Evolutionary conservation across 2,888 invertebrate species (phyloP), one percentile per base, ranked within the genome.

Genomic region (Scaptomyza flava): DNA sequence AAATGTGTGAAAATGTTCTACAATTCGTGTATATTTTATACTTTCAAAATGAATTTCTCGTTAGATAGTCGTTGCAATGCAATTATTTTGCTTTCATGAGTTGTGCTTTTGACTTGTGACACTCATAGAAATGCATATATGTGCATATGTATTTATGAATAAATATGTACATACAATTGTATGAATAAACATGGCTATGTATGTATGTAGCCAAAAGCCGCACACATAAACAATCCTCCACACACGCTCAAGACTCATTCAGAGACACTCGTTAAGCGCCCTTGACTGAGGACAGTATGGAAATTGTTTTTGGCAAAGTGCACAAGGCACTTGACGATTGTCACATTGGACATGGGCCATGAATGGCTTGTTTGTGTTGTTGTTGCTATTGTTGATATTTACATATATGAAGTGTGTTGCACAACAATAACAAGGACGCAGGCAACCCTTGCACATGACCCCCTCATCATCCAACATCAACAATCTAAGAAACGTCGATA

Each of bases 251-350:
- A 41, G 57, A 46, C 69, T 59, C 68, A 67, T 71, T 66, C 70
- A 83, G 70, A 81, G 68, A 72, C 79, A 69, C 79, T 62, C 58
- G 48, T 74, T 68, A 63, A 82, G 87, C 81, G 87, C 48, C 82
- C 85, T 82, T 84, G 87, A 84, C 69, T 73, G 82, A 63, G 65
- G 58, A 42, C 51, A 58, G 59, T 45, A 60, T 63, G 68, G 50
- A 81, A 87, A 82, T 87, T 81, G 87, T 87, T 87, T 82, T 87
- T 82, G 87, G 85, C 82, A 82, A 82, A 82, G 82, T 82, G 82
- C 85, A 82, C 82, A 87, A 82, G 84, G 85, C 87, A 81, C 82
- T 87, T 82, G 82, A 81, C 85, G 85, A 87, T 81, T 82, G 81
- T 84, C 81, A 81, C 59, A 47, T 41, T 53, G 58, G 64, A 67